phyloP scores from a whole-genome alignment of 2,888 invertebrate genomes.

The Fabriciana adippe region DNA sequence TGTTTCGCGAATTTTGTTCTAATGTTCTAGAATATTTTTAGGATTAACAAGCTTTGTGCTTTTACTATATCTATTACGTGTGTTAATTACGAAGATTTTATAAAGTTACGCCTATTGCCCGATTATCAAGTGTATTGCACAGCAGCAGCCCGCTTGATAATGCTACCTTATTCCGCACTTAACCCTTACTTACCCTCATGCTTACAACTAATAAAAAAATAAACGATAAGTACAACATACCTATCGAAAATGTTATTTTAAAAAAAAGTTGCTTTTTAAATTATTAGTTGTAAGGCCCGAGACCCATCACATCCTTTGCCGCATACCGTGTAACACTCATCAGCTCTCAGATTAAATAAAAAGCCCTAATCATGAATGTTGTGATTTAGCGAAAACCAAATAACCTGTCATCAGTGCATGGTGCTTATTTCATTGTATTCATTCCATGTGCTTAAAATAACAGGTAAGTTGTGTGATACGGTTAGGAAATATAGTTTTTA shows the following conservation, averaged over 20 bases:
- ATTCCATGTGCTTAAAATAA: slow-evolving; percentile 59
- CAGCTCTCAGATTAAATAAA: slow-evolving; percentile 51
- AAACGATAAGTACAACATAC: neutral
- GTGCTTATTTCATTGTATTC: slow-evolving; percentile 64
- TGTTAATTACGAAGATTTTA: slow-evolving; percentile 1
- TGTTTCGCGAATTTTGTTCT: too few relatives aligned
- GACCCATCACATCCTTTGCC: slow-evolving; percentile 42
- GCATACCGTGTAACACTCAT: slow-evolving; percentile 77
- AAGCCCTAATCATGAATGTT: slow-evolving; percentile 44
- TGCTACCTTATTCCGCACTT: slow-evolving; percentile 63
- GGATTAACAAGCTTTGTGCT: neutral
- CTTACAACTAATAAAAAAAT: slow-evolving; percentile 22
- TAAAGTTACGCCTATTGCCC: slow-evolving; percentile 15
- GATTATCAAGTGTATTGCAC: slow-evolving; percentile 29
- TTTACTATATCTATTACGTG: neutral
- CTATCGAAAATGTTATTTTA: neutral
- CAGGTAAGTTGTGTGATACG: slow-evolving; percentile 25
- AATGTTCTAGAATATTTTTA: neutral
- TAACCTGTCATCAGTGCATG: slow-evolving; percentile 65
- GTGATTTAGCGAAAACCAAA: slow-evolving; percentile 22
- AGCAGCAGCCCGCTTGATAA: slow-evolving; percentile 53
- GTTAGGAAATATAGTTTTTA: neutral
- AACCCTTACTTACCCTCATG: slow-evolving; percentile 39
- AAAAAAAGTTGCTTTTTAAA: neutral
- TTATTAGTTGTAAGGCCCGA: slow-evolving; percentile 21